Base-by-base conservation (phyloP, 2,113 vertebrate species). In the Oryzias celebensis region DNA sequence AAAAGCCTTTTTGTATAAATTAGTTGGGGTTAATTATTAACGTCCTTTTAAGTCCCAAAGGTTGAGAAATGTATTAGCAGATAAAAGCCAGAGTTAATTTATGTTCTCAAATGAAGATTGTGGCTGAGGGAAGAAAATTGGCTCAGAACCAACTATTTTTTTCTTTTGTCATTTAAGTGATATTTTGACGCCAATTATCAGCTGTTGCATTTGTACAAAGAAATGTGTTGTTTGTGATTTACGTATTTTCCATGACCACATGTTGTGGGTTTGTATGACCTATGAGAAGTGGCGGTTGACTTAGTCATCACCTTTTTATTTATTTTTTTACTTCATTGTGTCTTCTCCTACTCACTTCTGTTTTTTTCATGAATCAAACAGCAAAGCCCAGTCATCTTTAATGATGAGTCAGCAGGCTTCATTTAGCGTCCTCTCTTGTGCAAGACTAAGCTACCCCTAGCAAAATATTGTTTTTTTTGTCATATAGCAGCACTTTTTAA, bases 1-100 rank as follows among this genome's bases (percentile, higher is more conserved):
- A 62, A 75, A 74, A 72, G 60, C 55, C 20, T 53, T 58, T 78
- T 47, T 62, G 69, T 53, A 65, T 24, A 73, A 66, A 47, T 63
- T 71, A 20, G 58, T 59, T 18, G 16, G 53, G 73, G 74, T 83
- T 85, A 83, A 85, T 89, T 84, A 81, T 84, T 80, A 78, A 80
- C 72, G 70, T 57, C 45, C 69, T 53, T 0, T 73, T 58, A 52
- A 53, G 49, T 81, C 81, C 62, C 70, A 58, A 36, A 31, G 54
- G 72, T 47, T 28, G 13, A 20, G 52, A 50, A 65, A 77, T 65
- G 67, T 74, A 22, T 69, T 51, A 50, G 60, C 24, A 70, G 62
- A 62, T 74, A 59, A 78, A 75, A 79, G 59, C 68, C 59, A 41
- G 23, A 81, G 77, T 73, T 73, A 72, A 85, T 52, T 81, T 73